Conservation (phyloP, 1,140 invertebrate species). For the Diabrotica virgifera region DNA sequence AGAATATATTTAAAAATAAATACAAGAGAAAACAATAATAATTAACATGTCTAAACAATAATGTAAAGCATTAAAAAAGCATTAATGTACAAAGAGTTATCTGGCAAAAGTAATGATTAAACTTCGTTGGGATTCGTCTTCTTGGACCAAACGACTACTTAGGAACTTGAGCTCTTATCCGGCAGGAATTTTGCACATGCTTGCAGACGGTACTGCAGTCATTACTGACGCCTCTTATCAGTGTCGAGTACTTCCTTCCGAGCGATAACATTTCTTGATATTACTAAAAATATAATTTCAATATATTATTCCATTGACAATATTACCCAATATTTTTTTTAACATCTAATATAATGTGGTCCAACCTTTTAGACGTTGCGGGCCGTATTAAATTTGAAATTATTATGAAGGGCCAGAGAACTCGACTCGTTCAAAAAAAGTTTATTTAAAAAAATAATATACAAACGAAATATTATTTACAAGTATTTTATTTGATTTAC, state of each 20-base stretch:
- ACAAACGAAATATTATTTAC: too few relatives aligned
- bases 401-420: too few relatives aligned
- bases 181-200: constrained; percentile 31
- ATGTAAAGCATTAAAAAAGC: constrained; percentile 23
- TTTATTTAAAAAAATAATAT: too few relatives aligned
- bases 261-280: constrained; percentile 40
- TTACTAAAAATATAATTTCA: constrained; percentile 34
- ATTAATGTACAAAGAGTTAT: constrained; percentile 20
- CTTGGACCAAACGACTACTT: constrained; percentile 6
- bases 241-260: constrained; percentile 24
- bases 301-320: too few relatives aligned
- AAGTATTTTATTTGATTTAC: too few relatives aligned
- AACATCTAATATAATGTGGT: too few relatives aligned
- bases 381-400: too few relatives aligned
- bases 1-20: constrained; percentile 35
- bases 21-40: constrained; percentile 23
- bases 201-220: neutral
- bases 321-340: too few relatives aligned
- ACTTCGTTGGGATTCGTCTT: neutral
- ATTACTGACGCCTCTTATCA: constrained; percentile 6
- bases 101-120: neutral
- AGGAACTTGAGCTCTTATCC: constrained; percentile 40
- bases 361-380: too few relatives aligned
- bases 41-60: constrained; percentile 1
- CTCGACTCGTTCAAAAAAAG: too few relatives aligned